Evolutionary conservation across 2,888 invertebrate species (phyloP).

Genomic region (Papilio protenor): DNA sequence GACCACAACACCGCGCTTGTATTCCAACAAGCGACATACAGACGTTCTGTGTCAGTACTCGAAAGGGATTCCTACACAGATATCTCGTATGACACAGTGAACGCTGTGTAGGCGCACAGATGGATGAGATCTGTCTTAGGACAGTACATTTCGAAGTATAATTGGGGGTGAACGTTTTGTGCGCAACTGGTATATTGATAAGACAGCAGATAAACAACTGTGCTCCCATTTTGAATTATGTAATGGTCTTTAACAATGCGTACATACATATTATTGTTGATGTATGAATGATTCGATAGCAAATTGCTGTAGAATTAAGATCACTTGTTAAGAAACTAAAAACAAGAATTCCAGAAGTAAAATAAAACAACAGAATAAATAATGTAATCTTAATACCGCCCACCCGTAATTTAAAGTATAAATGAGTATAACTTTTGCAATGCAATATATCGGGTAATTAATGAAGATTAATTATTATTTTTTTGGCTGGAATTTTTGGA

Average conservation of each 20-base stretch:
- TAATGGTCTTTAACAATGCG: slow-evolving; percentile 6
- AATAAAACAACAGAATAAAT: background rate
- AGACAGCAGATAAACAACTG: slow-evolving; percentile 10
- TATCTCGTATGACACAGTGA: slow-evolving; percentile 24
- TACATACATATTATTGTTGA: background rate
- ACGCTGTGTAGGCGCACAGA: slow-evolving; percentile 21
- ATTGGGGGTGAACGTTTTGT: slow-evolving; percentile 34
- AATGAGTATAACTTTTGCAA: slow-evolving; percentile 25
- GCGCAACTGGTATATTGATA: slow-evolving; percentile 15
- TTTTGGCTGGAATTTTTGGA: slow-evolving; percentile 5
- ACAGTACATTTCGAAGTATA: slow-evolving; percentile 26
- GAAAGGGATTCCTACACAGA: slow-evolving; percentile 24
- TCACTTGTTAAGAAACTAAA: background rate
- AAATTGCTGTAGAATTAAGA: background rate
- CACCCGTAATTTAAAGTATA: slow-evolving; percentile 28
- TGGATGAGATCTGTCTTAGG: slow-evolving; percentile 33
- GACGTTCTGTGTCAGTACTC: slow-evolving; percentile 21
- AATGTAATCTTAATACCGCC: background rate
- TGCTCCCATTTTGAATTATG: background rate
- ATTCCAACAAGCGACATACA: slow-evolving; percentile 28
- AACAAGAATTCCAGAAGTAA: background rate
- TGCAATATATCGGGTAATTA: slow-evolving; percentile 20
- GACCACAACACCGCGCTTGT: slow-evolving; percentile 43
- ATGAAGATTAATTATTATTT: slow-evolving; percentile 15
- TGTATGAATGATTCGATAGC: background rate